A percentile compares a stretch with the other conserved stretches of the same genome.
phyloP scores from a whole-genome alignment of 2,113 vertebrate species.

The Edolisoma coerulescens region DNA sequence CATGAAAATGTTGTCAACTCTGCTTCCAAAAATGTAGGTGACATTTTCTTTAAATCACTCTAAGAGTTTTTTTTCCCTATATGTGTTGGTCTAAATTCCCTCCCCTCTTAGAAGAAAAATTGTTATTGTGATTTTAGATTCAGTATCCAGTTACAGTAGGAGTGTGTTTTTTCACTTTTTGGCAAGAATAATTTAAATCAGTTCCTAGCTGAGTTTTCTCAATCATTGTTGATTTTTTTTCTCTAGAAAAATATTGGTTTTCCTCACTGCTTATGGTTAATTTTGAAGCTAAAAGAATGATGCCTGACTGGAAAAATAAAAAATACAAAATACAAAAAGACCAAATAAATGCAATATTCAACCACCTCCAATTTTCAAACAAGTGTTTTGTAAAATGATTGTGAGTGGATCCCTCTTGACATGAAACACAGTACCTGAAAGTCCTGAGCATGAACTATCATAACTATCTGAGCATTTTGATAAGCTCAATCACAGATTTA shows the following conservation, averaged over 20 bases:
- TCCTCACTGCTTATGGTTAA: not conserved
- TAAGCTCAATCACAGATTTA: not conserved
- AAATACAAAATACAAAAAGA: not conserved
- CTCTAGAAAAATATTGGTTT: not conserved
- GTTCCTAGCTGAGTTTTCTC: not conserved
- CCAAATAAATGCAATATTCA: not conserved
- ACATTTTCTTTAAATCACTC: not conserved
- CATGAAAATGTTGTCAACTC: not conserved
- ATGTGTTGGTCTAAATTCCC: not conserved
- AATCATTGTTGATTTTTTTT: not conserved
- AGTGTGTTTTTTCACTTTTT: not conserved
- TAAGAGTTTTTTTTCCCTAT: not conserved
- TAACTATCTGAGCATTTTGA: not conserved
- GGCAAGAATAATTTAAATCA: not conserved
- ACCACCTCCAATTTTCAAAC: not conserved
- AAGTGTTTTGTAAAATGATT: not conserved
- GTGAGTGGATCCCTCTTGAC: not conserved
- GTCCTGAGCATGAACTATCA: not conserved
- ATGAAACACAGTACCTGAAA: not conserved
- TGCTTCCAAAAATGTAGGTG: not conserved
- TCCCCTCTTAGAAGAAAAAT: not conserved
- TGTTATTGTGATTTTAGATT: not conserved
- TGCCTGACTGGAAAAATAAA: not conserved
- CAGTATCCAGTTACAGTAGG: not conserved
- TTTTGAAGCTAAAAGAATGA: not conserved